phyloP scores from a whole-genome alignment of 1,140 invertebrate genomes.

The Papilio aristodemus region DNA sequence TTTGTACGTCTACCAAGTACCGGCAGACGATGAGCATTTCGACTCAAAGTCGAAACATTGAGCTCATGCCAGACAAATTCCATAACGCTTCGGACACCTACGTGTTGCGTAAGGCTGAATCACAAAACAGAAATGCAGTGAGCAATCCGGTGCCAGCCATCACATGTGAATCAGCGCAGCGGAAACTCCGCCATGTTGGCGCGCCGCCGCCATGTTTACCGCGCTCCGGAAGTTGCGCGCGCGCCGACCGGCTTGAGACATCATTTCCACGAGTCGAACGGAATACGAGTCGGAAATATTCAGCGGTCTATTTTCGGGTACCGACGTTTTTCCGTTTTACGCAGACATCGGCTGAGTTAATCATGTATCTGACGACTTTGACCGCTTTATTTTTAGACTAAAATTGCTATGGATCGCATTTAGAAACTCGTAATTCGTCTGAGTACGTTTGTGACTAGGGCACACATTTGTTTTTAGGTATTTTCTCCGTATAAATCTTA shows the following conservation, averaged over 20 bases:
- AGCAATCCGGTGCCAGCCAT: constrained; percentile 69
- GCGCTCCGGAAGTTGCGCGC: constrained; percentile 77
- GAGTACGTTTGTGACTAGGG: constrained; percentile 48
- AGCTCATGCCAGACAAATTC: constrained; percentile 64
- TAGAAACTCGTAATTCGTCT: constrained; percentile 64
- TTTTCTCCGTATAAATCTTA: constrained; percentile 6
- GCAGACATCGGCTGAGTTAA: constrained; percentile 70
- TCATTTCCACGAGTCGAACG: constrained; percentile 66
- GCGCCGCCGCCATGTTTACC: constrained; percentile 76
- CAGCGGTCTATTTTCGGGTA: constrained; percentile 66
- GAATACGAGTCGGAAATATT: constrained; percentile 74
- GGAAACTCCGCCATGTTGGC: constrained; percentile 78
- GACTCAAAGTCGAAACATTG: constrained; percentile 46
- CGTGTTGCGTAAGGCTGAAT: constrained; percentile 75
- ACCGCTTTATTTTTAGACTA: constrained; percentile 67
- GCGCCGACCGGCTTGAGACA: constrained; percentile 74
- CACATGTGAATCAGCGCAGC: constrained; percentile 75
- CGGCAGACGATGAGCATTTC: constrained; percentile 40
- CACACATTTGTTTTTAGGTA: constrained; percentile 23
- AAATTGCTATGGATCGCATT: constrained; percentile 65
- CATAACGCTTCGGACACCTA: constrained; percentile 61
- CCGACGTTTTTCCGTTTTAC: constrained; percentile 73
- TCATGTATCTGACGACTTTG: constrained; percentile 69
- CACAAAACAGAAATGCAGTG: constrained; percentile 74
- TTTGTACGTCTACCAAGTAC: constrained; percentile 35